Percentiles rank a stretch among this genome's conserved stretches.
These are phyloP conservation scores for Drosophila meridionalis DNA, from an alignment of 2,888 invertebrate species.

Conservation along the genomic window DNA sequence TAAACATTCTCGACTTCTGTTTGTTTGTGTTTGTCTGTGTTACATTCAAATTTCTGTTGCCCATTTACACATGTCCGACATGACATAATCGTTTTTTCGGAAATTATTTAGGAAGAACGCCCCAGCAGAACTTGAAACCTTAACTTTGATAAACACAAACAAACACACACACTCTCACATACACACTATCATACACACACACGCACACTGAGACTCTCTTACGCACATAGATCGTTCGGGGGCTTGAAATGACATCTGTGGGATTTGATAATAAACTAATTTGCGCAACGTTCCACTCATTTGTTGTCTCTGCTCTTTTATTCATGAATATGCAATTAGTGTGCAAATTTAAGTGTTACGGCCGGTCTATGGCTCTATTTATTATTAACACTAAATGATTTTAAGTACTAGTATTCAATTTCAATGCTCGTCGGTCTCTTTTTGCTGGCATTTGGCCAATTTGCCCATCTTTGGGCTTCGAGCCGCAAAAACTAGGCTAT, in stretches of 20 bases:
- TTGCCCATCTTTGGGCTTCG: constrained; percentile 3
- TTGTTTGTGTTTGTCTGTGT: constrained; percentile 15
- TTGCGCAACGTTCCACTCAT: constrained; percentile 41
- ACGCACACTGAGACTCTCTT: neutral
- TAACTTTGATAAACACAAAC: constrained; percentile 55
- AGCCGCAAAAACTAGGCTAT: constrained; percentile 36
- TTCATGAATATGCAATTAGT: constrained; percentile 80
- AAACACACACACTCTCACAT: constrained; percentile 6
- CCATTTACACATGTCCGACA: constrained; percentile 77
- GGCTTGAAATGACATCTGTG: constrained; percentile 72
- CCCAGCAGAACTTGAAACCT: constrained; percentile 42
- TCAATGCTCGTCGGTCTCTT: constrained; percentile 30
- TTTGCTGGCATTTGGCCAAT: constrained; percentile 48
- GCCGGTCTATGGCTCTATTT: constrained; percentile 56
- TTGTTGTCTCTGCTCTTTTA: constrained; percentile 56
- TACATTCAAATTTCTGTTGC: constrained; percentile 61
- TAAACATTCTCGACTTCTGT: neutral
- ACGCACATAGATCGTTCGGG: constrained; percentile 39
- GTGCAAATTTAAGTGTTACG: constrained; percentile 74
- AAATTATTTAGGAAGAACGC: constrained; percentile 62
- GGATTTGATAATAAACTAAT: constrained; percentile 79
- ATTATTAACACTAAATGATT: constrained; percentile 76
- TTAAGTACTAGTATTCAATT: constrained; percentile 68
- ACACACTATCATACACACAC: constrained; percentile 7
- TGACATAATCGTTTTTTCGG: constrained; percentile 73